Evolutionary conservation across 92 coral and sea anemone genomes (phyloP), one percentile per base, ranked within the genome.

Genomic region (Parazoanthus swiftii): DNA sequence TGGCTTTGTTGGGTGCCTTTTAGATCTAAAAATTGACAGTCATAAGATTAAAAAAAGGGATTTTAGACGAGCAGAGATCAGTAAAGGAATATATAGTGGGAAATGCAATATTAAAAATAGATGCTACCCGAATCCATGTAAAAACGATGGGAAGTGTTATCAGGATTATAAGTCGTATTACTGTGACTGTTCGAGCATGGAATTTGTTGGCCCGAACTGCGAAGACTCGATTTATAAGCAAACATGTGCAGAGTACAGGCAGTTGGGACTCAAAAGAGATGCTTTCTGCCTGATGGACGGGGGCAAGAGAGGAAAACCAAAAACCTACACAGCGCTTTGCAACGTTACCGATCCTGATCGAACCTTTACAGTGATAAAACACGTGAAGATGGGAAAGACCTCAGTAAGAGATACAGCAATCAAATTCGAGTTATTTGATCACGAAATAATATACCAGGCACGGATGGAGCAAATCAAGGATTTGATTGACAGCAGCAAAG

Each of bases 1-100:
- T 29, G 95, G 99, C 46, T 96, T 96, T 23, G 97, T 95, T 33
- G 99, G 99, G 6, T 96, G 99, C 77, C 88, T 96, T 83, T 82
- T 89, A 71, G 92, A 96, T 58, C 85, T 96, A 38, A 85, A 74
- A 50, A 89, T 95, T 43, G 95, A 96, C 86, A 94, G 94, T 25
- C 93, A 93, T 39, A 89, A 84, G 71, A 91, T 96, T 25, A 80
- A 77, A 11, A 42, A 43, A 33, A 72, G 88, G 42, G 79, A 92
- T 26, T 81, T 94, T 38, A 90, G 65, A 29, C 91, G 86, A 18
- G 85, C 88, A 23, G 77, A 79, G 48, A 68, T 81, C 77, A 87
- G 89, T 5, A 59, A 76, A 20, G 95, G 90, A 5, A 59, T 90
- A 9, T 73, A 81, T 8, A 66, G 72, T 20, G 71, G 90, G 54